phyloP scores from a whole-genome alignment of 2,888 invertebrate species.

The Eustalomyia histrio region DNA sequence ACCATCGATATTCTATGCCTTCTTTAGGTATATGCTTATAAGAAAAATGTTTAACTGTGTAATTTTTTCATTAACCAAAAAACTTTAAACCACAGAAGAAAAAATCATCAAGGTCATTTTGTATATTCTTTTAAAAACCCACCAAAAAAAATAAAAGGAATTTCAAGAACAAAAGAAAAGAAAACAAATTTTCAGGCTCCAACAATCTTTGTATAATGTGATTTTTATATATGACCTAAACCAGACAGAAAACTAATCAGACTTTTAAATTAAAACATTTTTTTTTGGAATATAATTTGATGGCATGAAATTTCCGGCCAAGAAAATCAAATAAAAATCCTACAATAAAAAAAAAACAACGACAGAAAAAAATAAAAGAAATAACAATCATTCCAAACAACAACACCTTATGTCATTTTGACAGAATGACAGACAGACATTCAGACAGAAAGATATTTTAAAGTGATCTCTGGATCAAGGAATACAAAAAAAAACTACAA shows the following conservation, averaged over 20 bases:
- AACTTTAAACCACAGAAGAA: not conserved
- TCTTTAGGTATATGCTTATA: too few relatives aligned
- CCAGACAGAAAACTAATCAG: slow-evolving; percentile 65
- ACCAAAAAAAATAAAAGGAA: slow-evolving; percentile 10
- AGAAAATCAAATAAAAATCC: slow-evolving; percentile 61
- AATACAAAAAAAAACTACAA: slow-evolving; percentile 16
- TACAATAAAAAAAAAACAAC: slow-evolving; percentile 34
- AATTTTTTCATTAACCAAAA: too few relatives aligned
- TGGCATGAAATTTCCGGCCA: slow-evolving; percentile 65
- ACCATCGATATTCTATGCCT: too few relatives aligned
- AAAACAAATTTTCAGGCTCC: slow-evolving; percentile 52
- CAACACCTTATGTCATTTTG: slow-evolving; percentile 66
- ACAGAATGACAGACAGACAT: slow-evolving; percentile 56
- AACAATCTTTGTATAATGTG: slow-evolving; percentile 50
- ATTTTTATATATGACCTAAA: slow-evolving; percentile 46
- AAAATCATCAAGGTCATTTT: slow-evolving; percentile 50
- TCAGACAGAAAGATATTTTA: slow-evolving; percentile 9
- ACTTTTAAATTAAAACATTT: slow-evolving; percentile 64
- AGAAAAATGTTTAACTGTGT: too few relatives aligned
- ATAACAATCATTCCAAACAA: slow-evolving; percentile 56
- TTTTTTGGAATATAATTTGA: slow-evolving; percentile 61
- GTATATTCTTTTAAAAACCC: not conserved
- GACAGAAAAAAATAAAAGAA: slow-evolving; percentile 36
- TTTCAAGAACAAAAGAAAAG: slow-evolving; percentile 28
- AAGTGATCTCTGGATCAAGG: slow-evolving; percentile 43